Conservation (phyloP, 2,113 vertebrate species). For the Tachycineta bicolor region DNA sequence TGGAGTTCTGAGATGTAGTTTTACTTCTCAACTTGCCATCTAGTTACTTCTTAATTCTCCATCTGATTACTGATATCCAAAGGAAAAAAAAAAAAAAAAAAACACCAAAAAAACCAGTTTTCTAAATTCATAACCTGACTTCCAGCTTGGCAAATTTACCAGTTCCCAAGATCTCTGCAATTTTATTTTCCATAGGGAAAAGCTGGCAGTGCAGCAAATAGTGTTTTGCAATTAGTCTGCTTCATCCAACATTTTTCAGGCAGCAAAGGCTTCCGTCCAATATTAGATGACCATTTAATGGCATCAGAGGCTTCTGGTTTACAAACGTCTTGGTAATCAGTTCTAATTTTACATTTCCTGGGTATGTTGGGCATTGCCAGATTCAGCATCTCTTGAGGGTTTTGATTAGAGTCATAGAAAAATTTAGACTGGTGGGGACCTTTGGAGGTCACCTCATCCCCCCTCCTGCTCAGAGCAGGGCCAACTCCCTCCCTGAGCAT, state of each 20-base stretch:
- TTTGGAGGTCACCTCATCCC: background rate
- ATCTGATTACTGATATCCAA: background rate
- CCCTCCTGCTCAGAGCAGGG: background rate
- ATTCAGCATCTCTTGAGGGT: conserved; percentile 41
- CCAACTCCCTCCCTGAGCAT: background rate
- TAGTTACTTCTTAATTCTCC: background rate
- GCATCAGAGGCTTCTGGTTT: conserved; percentile 53
- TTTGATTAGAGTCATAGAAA: conserved; percentile 36
- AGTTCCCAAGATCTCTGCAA: conserved; percentile 33
- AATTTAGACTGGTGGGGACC: background rate
- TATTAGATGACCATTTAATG: conserved; percentile 42
- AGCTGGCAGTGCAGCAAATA: conserved; percentile 44
- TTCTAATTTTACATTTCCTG: conserved; percentile 69
- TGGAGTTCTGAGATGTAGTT: background rate
- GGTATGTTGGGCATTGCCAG: conserved; percentile 8
- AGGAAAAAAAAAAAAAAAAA: no score
- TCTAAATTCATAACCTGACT: background rate
- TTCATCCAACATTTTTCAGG: conserved; percentile 49
- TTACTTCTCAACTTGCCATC: background rate
- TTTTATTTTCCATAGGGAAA: conserved; percentile 57
- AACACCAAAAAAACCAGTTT: background rate
- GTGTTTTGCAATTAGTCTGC: conserved; percentile 56
- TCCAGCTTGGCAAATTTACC: conserved; percentile 17
- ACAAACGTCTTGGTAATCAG: conserved; percentile 43
- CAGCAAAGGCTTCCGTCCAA: conserved; percentile 61